A percentile compares a stretch with the other conserved stretches of the same genome.
phyloP scores from a whole-genome alignment of 2,797 vertebrate genomes.

The Tragopan temminckii region DNA sequence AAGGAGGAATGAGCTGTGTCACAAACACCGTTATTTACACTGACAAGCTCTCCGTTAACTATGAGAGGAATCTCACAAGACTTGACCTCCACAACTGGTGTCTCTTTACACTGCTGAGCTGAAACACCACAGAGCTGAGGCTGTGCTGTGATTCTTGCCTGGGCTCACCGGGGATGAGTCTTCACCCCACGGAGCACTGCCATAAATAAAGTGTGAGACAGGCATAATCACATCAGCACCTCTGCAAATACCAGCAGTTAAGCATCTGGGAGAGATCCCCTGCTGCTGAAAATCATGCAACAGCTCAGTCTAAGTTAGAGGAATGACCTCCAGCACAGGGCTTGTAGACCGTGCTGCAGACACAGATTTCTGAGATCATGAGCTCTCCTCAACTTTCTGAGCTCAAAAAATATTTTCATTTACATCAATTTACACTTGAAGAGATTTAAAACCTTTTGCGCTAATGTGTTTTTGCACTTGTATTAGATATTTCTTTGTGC shows the following conservation, averaged over 20 bases:
- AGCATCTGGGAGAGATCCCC: not conserved
- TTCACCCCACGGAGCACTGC: not conserved
- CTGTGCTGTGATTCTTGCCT: not conserved
- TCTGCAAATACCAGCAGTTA: not conserved
- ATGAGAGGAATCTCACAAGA: not conserved
- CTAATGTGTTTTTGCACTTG: not conserved
- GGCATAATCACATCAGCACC: not conserved
- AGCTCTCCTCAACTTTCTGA: not conserved
- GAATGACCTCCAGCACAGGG: not conserved
- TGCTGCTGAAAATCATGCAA: not conserved
- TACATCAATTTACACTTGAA: not conserved
- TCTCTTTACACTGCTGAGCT: not conserved
- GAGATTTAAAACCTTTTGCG: not conserved
- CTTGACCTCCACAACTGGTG: not conserved
- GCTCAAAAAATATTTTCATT: not conserved
- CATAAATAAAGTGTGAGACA: not conserved
- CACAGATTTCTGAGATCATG: not conserved
- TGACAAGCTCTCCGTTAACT: not conserved
- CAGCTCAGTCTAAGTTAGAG: not conserved
- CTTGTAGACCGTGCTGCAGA: fast-evolving
- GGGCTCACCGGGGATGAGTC: not conserved
- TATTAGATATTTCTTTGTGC: not conserved
- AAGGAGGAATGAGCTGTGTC: not conserved
- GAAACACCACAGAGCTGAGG: not conserved
- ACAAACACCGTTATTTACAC: not conserved